Evolutionary conservation across 2,113 vertebrate species (phyloP), one percentile per base, ranked within the genome.

Genomic region (Ameiurus melas): DNA sequence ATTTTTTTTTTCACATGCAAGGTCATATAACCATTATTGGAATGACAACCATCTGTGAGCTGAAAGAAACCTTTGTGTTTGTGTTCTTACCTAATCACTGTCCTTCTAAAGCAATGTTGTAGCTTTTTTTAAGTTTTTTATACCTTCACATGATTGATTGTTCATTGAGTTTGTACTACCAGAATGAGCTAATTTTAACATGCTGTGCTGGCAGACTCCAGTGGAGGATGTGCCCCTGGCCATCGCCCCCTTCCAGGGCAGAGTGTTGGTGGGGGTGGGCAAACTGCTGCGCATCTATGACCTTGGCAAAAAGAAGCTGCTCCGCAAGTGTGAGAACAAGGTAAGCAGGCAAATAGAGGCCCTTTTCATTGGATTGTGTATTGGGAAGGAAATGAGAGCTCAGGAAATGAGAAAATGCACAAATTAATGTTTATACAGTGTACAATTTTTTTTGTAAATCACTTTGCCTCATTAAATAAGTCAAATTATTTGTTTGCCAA

Each of bases 251-350:
- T 99, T 99, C 93, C 97, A 99, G 89, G 98, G 98, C 16, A 93
- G 98, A 30, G 95, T 97, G 22, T 92, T 99, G 82, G 97, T 99
- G 60, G 98, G 97, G 10, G 97, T 99, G 30, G 98, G 98, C 0
- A 99, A 99, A 89, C 96, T 99, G 39, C 92, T 99, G 87, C 95
- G 98, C 64, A 97, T 99, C 0, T 99, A 99, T 0, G 98, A 99
- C 94, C 92, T 99, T 80, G 98, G 98, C 88, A 99, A 99, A 92
- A 99, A 99, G 95, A 99, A 99, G 83, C 96, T 99, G 90, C 97
- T 99, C 3, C 96, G 97, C 43, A 99, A 99, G 89, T 99, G 98
- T 95, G 98, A 99, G 90, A 99, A 99, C 88, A 99, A 99, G 97
- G 98, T 99, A 93, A 88, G 70, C 17, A 0, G 27, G n/a, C 16